A percentile compares a stretch with the other conserved stretches of the same genome.
Conservation (phyloP, 2,113 vertebrate species). For the Lampris incognitus region DNA sequence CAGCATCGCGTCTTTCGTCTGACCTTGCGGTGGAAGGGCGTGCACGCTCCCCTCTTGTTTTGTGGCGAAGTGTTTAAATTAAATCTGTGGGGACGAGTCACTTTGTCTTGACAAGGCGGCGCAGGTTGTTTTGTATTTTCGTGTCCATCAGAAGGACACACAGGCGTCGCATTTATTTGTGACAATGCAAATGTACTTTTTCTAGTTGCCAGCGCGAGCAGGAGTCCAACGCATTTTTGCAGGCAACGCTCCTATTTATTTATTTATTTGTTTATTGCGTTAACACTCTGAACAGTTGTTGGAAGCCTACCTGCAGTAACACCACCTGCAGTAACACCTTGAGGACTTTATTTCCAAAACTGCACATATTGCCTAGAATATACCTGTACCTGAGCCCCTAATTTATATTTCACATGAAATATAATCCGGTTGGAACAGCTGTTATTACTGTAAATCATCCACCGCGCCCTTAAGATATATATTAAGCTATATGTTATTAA, state of each 20-base stretch:
- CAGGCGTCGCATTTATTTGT: no score
- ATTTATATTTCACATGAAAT: no score
- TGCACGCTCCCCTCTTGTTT: slow-evolving; percentile 9
- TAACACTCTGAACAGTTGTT: not conserved
- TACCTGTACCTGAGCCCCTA: no score
- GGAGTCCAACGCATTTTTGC: no score
- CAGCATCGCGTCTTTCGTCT: slow-evolving; percentile 52
- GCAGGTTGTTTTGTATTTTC: slow-evolving; percentile 6
- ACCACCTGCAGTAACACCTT: not conserved
- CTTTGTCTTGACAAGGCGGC: slow-evolving; percentile 6
- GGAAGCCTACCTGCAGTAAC: not conserved
- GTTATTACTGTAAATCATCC: no score
- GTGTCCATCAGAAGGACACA: not conserved
- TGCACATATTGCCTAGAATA: no score
- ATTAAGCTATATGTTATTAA: no score
- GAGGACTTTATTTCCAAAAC: not conserved
- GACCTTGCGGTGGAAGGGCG: slow-evolving; percentile 57
- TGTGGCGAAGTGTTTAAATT: slow-evolving; percentile 18
- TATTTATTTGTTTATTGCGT: not conserved
- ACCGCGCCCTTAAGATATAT: no score
- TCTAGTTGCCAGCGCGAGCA: no score
- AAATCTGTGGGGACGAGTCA: slow-evolving; percentile 33
- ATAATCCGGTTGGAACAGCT: no score
- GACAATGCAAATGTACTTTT: no score
- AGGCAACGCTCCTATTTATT: no score